Evolutionary conservation across 1,140 invertebrate species (phyloP), one percentile per base, ranked within the genome.

Genomic region (Mesaphorura yosii): DNA sequence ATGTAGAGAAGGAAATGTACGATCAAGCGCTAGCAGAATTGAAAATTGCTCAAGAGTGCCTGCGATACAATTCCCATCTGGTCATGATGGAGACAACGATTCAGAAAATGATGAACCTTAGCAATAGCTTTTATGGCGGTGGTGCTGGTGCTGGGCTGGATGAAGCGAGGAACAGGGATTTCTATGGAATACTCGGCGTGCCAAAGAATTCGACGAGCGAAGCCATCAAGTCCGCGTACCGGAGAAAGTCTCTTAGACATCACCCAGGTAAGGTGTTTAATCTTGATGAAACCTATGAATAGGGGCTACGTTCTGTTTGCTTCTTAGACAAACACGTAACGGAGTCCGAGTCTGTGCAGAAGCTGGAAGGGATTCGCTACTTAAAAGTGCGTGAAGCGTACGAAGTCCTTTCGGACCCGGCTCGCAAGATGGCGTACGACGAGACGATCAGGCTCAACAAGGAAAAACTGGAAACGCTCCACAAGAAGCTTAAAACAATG

Each of bases 211-310:
- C 29, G 14, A 15, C 44, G 6, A 7, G 20, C 6, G 44, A 46
- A 15, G 44, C 25, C 25, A 26, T 46, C 44, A 46, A 46, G 20
- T 6, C 23, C 25, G 44, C 44, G 7, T 46, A 10, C 23, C 20
- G 44, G 23, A 46, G 44, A 46, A 46, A 46, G 44, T 46, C 44
- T 4, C 25, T 46, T 7, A 46, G 44, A 19, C 44, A 46, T 46
- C 44, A 46, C 29, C 44, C 44, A 46, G 44, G 44, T 46, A 6
- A 26, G 23, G 12, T n/a, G n/a, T n/a, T n/a, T n/a, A 22, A 15
- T 46, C 7, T 12, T 17, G 17, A 37, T 12, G 17, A 37, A 37
- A 12, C 34, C 17, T 37, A 37, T 37, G 17, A 37, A 37, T 37
- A 17, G 17, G 17, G 34, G 17, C 12, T 37, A 37, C n/a, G 12